These are phyloP conservation scores for Paradoxurus hermaphroditus DNA, from an alignment of 2,113 vertebrate species.

Conservation along the genomic window DNA sequence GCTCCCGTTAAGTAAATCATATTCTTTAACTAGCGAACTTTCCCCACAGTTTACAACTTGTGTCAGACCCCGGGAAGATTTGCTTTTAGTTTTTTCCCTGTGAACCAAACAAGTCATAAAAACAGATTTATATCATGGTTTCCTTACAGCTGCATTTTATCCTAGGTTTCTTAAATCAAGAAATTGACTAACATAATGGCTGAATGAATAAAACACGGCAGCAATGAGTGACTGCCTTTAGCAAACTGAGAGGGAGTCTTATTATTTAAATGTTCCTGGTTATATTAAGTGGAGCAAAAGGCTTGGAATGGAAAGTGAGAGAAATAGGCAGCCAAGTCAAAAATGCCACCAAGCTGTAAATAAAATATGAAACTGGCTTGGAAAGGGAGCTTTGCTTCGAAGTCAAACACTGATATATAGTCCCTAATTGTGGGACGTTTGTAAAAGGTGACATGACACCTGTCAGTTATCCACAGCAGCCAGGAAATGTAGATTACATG, in stretches of 20 bases:
- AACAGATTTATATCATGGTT: conserved; percentile 70
- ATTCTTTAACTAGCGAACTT: conserved; percentile 64
- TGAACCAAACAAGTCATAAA: conserved; percentile 74
- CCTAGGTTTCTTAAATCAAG: conserved; percentile 72
- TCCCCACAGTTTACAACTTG: conserved; percentile 62
- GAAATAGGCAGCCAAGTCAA: conserved; percentile 64
- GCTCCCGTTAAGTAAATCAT: conserved; percentile 42
- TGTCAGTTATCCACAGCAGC: conserved; percentile 85
- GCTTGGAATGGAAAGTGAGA: conserved; percentile 61
- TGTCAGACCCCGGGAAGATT: conserved; percentile 64
- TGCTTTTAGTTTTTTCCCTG: conserved; percentile 58
- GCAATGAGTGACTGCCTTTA: conserved; percentile 66
- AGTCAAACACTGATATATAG: conserved; percentile 77
- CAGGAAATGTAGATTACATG: conserved; percentile 85
- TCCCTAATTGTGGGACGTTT: conserved; percentile 82
- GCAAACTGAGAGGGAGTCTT: conserved; percentile 52
- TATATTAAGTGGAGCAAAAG: conserved; percentile 70
- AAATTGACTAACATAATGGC: conserved; percentile 68
- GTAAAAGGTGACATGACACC: conserved; percentile 84
- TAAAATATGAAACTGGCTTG: conserved; percentile 83
- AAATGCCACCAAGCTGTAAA: conserved; percentile 79
- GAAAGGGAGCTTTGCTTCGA: conserved; percentile 58
- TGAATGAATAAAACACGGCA: conserved; percentile 1
- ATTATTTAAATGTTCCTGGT: conserved; percentile 75
- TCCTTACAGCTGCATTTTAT: conserved; percentile 69